These are phyloP conservation scores for Alligator sinensis DNA, from an alignment of 2,113 vertebrate species.

Conservation along the genomic window DNA sequence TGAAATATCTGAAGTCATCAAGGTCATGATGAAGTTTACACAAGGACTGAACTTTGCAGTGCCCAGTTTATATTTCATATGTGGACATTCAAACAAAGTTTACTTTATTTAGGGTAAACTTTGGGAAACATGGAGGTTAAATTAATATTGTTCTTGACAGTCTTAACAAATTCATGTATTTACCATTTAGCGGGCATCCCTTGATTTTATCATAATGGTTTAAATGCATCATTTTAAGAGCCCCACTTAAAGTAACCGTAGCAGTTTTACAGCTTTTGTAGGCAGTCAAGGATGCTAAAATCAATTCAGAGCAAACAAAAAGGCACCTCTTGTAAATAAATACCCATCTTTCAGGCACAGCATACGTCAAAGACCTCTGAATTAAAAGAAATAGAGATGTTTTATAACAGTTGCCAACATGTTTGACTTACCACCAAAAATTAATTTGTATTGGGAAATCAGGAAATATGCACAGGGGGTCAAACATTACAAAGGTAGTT, in stretches of 20 bases:
- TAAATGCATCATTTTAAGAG: background rate
- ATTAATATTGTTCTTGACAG: slow-evolving; percentile 6
- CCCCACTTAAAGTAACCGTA: background rate
- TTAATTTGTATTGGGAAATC: background rate
- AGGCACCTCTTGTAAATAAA: background rate
- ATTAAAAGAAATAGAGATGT: background rate
- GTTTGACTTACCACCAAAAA: background rate
- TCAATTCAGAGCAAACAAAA: background rate
- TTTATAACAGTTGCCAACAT: background rate
- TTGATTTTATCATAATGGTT: background rate
- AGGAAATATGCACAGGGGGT: background rate
- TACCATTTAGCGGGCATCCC: background rate
- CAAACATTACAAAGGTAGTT: background rate
- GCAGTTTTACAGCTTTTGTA: background rate
- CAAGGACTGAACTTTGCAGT: background rate
- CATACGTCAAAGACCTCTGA: background rate
- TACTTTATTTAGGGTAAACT: slow-evolving; percentile 20
- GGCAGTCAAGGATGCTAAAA: background rate
- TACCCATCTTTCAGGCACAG: background rate
- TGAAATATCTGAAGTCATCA: slow-evolving; percentile 29
- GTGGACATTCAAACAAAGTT: slow-evolving; percentile 21
- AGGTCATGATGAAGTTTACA: slow-evolving; percentile 20
- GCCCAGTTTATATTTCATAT: slow-evolving; percentile 26
- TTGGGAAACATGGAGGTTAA: slow-evolving; percentile 9
- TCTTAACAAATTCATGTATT: background rate